Evolutionary conservation across 1,140 invertebrate species (phyloP), one percentile per base, ranked within the genome.

Genomic region (Aphaenogaster floridana): DNA sequence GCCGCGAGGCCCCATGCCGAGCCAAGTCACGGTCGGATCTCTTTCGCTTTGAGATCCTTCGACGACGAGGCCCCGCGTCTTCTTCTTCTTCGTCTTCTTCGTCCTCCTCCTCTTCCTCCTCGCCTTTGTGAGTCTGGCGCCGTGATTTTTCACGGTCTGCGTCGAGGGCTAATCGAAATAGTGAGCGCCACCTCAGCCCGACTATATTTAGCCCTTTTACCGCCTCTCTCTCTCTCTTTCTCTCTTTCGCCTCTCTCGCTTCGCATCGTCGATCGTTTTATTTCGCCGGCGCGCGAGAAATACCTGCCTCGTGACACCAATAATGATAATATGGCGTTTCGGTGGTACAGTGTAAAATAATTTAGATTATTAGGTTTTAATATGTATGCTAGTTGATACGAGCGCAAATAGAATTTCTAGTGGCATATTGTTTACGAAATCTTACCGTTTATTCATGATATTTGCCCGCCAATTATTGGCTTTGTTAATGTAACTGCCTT

Each of bases 71-170:
- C 50, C 45, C 15, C 61, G 39, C 61, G 66, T 80, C 48, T 50
- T 76, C 63, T 52, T 81, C 48, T 61, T 88, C 45, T 63, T 72
- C 54, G 54, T 68, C 45, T 36, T 34, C 34, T n/a, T 68, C 54
- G 3, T 66, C 34, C 1, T 66, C 15, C 4, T 52, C 68, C 69
- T 42, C 39, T 11, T 54, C 52, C 17, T 90, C 48, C 52, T 64
- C 45, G 72, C 88, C 84, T 86, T 91, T 86, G 64, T 78, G 36
- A 77, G 80, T 48, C 83, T 91, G 90, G 92, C 91, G 91, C 91
- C 92, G 71, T 91, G 85, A 91, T 92, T 93, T 93, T 93, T 92
- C 91, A 92, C 90, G 86, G 92, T 92, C 88, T 87, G 59, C 79
- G 78, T 88, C 88, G 81, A 87, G 42, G 80, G 72, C 87, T 88